These are phyloP conservation scores for Syngnathoides biaculeatus DNA, from an alignment of 2,113 vertebrate genomes.

Conservation along the genomic window DNA sequence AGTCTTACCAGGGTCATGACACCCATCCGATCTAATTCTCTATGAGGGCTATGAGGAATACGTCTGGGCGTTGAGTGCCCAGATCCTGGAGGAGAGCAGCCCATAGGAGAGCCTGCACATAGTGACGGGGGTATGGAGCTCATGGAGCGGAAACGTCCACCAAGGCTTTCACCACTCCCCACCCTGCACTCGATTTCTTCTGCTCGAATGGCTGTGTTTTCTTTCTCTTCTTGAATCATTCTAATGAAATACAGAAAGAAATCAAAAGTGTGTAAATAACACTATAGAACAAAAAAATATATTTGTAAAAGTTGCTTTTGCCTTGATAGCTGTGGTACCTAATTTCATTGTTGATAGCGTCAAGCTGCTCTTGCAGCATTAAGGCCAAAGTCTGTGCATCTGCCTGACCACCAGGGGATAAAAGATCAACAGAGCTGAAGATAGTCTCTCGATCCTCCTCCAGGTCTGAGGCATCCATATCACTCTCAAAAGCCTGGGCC, in stretches of 20 bases:
- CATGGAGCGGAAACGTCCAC: conserved; percentile 81
- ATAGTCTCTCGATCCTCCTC: conserved; percentile 90
- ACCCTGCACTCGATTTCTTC: conserved; percentile 94
- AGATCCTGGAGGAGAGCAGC: conserved; percentile 86
- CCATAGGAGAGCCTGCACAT: conserved; percentile 70
- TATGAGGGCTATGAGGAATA: conserved; percentile 83
- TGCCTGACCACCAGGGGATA: conserved; percentile 91
- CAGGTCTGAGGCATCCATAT: conserved; percentile 86
- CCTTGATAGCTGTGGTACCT: conserved; percentile 66
- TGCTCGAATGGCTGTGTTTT: conserved; percentile 86
- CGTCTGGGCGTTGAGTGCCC: conserved; percentile 87
- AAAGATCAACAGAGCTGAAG: conserved; percentile 88
- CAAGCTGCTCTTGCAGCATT: conserved; percentile 97
- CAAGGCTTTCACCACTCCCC: conserved; percentile 83
- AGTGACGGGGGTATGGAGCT: conserved; percentile 77
- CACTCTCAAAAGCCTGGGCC: conserved; percentile 94
- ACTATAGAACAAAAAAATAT: not conserved
- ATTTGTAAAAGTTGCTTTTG: not conserved
- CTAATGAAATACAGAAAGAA: conserved; percentile 54
- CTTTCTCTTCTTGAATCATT: conserved; percentile 97
- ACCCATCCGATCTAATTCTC: conserved; percentile 89
- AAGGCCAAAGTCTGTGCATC: conserved; percentile 94
- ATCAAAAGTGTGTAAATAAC: not conserved
- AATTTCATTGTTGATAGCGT: conserved; percentile 98
- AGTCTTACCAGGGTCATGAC: conserved; percentile 89